These are phyloP conservation scores for Actias luna DNA, from an alignment of 2,888 invertebrate species.

Conservation along the genomic window DNA sequence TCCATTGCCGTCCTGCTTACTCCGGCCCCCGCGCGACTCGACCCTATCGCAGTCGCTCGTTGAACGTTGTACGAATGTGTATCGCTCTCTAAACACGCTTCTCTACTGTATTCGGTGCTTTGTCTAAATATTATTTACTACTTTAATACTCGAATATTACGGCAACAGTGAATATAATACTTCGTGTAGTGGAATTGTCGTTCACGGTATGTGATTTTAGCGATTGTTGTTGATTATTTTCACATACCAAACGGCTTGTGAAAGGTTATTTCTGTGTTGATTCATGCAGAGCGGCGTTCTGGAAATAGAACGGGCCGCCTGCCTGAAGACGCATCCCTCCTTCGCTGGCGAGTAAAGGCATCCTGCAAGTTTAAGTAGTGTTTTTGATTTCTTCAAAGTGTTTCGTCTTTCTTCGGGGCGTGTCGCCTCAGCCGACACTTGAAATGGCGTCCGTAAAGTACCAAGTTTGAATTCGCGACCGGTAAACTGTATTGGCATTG, in stretches of 20 bases:
- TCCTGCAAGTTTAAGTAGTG: slow-evolving; percentile 48
- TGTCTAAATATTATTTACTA: slow-evolving; percentile 60
- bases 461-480: slow-evolving; percentile 75
- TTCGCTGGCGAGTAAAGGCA: slow-evolving; percentile 57
- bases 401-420: slow-evolving; percentile 53
- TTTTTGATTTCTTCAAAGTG: slow-evolving; percentile 21
- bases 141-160: slow-evolving; percentile 59
- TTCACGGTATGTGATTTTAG: slow-evolving; percentile 74
- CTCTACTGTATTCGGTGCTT: slow-evolving; percentile 66
- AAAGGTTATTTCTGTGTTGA: slow-evolving; percentile 82
- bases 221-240: slow-evolving; percentile 64
- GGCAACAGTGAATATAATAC: slow-evolving; percentile 59
- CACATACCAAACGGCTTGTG: slow-evolving; percentile 71
- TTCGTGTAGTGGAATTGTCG: slow-evolving; percentile 74
- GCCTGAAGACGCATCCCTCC: slow-evolving; percentile 72
- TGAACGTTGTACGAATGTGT: slow-evolving; percentile 68
- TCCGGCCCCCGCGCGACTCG: slow-evolving; percentile 23
- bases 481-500: slow-evolving; percentile 55
- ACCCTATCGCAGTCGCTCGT: slow-evolving; percentile 66
- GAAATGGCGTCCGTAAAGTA: slow-evolving; percentile 77
- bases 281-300: slow-evolving; percentile 79
- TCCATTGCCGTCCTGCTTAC: slow-evolving; percentile 42
- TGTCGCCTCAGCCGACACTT: slow-evolving; percentile 61
- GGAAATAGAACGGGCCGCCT: slow-evolving; percentile 75
- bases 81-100: slow-evolving; percentile 51